Base-by-base conservation (phyloP, 2,888 invertebrate species). In the Autographa gamma region DNA sequence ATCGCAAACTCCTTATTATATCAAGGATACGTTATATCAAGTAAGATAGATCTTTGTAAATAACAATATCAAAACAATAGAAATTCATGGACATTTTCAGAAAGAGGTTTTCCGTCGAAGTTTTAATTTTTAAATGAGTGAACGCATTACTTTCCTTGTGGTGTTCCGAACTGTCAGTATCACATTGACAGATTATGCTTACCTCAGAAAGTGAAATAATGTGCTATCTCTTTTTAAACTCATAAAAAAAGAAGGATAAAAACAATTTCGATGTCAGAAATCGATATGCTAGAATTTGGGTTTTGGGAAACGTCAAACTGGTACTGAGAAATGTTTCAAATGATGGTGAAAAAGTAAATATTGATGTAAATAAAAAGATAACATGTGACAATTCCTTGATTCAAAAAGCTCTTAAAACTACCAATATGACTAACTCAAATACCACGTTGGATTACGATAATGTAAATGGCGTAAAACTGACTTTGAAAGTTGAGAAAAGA, bases 401-500 rank as follows among this genome's bases (percentile, higher is more conserved):
- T 16, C 8, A 18, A 25, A 8, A 19, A 56, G 7, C 18, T 13
- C 14, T 8, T 6, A 56, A 38, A 58, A 19, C 16, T 16, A 9
- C 7, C 19, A 48, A 60, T 65, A 84, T 84, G 85, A 25, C 72
- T 25, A 66, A 73, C 41, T 70, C 65, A 43, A 80, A 81, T 69
- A 83, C 77, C 63, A 60, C 81, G 62, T 73, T 91, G 60, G 89
- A 93, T 54, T 84, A 89, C 52, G 92, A 93, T 75, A 95, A 95
- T 82, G 91, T 95, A 0, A 95, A 95, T 71, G 95, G 95, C 32
- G 88, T 95, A 3, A 88, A 88, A 80, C 74, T 95, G 66, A 84
- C 85, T 2, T 71, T 95, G 63, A 87, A 87, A 76, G 85, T 94
- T 25, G 89, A 87, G 70, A 87, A 84, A 63, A 84, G 89, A 16